Evolutionary conservation across 1,140 invertebrate genomes (phyloP).

Genomic region (Macrobrachium nipponense): DNA sequence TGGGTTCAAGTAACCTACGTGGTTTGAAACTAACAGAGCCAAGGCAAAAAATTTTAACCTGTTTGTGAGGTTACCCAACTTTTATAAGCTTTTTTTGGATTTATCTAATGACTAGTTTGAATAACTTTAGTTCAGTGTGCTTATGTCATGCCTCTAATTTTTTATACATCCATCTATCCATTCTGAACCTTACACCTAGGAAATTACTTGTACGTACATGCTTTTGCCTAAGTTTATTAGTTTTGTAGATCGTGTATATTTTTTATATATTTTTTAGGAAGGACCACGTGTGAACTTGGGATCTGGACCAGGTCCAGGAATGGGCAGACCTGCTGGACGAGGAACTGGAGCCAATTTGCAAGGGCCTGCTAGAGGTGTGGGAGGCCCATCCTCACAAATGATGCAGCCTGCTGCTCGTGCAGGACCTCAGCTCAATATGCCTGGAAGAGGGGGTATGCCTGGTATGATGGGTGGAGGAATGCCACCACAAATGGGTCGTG

Average conservation of each 20-base stretch:
- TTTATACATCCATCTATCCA: too few relatives aligned
- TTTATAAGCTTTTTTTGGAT: too few relatives aligned
- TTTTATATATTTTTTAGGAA: slow-evolving; percentile 4
- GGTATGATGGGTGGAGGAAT: slow-evolving; percentile 62
- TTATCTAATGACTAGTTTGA: too few relatives aligned
- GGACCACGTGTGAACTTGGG: slow-evolving; percentile 49
- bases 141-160: too few relatives aligned
- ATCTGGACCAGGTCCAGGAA: slow-evolving; percentile 53
- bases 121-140: too few relatives aligned
- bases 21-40: too few relatives aligned
- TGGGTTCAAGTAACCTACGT: too few relatives aligned
- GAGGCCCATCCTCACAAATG: slow-evolving; percentile 60
- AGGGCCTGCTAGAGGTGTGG: slow-evolving; percentile 63
- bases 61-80: too few relatives aligned
- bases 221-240: neutral
- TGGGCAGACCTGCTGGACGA: slow-evolving; percentile 56
- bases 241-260: neutral
- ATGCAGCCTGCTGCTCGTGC: slow-evolving; percentile 57
- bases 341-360: slow-evolving; percentile 54
- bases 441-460: slow-evolving; percentile 49
- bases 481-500: slow-evolving; percentile 57
- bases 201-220: too few relatives aligned
- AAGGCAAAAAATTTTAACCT: too few relatives aligned
- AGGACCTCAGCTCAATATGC: slow-evolving; percentile 55
- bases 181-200: too few relatives aligned